These are phyloP conservation scores for Pilophorus perplexus DNA, from an alignment of 2,888 invertebrate species.

Conservation along the genomic window DNA sequence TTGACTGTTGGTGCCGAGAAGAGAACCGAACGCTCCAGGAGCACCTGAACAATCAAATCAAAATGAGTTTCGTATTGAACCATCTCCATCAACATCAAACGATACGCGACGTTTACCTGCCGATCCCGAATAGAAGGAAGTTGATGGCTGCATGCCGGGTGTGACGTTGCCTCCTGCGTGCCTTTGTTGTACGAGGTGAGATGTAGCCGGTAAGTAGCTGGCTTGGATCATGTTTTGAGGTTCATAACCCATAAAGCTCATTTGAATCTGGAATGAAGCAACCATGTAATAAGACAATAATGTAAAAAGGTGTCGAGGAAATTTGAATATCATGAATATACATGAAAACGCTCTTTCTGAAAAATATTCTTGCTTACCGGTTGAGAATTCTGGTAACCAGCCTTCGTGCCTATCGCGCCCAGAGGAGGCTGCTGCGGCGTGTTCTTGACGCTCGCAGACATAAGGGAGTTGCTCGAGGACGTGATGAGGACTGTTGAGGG, in stretches of 20 bases:
- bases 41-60: neutral
- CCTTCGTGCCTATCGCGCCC: conserved; percentile 75
- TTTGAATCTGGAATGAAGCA: conserved; percentile 52
- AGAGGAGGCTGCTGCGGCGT: conserved; percentile 67
- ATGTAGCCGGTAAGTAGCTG: conserved; percentile 63
- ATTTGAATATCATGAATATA: neutral
- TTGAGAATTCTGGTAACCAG: conserved; percentile 53
- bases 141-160: conserved; percentile 56
- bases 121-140: conserved; percentile 58
- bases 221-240: conserved; percentile 58
- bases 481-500: conserved; percentile 81
- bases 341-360: too few relatives aligned
- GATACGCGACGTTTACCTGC: conserved; percentile 54
- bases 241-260: conserved; percentile 59
- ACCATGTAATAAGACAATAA: conserved; percentile 15
- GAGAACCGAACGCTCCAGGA: conserved; percentile 21
- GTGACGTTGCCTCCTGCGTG: conserved; percentile 57
- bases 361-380: too few relatives aligned
- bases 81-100: neutral
- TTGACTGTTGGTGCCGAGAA: conserved; percentile 16
- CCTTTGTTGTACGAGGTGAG: conserved; percentile 64
- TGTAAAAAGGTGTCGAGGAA: neutral
- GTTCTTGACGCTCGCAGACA: conserved; percentile 84
- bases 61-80: neutral
- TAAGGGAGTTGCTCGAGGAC: conserved; percentile 81